phyloP scores from a whole-genome alignment of 2,113 vertebrate genomes.

The Puma concolor region DNA sequence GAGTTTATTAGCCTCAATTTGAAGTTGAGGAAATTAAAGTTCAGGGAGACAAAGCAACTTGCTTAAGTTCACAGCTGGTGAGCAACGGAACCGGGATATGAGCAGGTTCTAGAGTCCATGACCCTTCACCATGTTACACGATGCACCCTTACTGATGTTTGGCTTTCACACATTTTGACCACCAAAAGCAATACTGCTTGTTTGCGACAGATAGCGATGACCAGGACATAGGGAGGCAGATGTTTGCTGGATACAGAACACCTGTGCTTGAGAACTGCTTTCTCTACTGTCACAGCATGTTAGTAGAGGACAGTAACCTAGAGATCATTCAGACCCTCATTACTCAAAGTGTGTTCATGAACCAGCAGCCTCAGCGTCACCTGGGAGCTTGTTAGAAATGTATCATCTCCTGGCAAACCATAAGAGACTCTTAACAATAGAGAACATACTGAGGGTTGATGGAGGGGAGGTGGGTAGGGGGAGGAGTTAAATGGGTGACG shows the following conservation, averaged over 20 bases:
- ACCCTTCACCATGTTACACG: not conserved
- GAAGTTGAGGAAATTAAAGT: not conserved
- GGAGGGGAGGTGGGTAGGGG: no score
- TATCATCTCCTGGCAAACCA: not conserved
- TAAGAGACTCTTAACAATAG: no score
- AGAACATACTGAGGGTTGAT: no score
- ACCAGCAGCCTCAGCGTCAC: not conserved
- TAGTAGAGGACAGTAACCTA: not conserved
- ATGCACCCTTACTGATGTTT: rapidly evolving
- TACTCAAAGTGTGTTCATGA: not conserved
- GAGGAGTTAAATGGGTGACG: no score
- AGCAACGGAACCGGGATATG: not conserved
- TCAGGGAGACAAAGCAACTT: not conserved
- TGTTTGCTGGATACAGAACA: not conserved
- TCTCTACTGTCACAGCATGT: not conserved
- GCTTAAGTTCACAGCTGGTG: not conserved
- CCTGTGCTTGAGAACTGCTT: not conserved
- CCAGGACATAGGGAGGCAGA: not conserved
- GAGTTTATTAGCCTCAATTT: not conserved
- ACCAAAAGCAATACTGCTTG: not conserved
- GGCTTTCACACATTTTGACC: not conserved
- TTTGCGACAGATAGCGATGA: not conserved
- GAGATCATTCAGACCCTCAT: not conserved
- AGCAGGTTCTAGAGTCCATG: not conserved
- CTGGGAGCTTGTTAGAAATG: not conserved